Percentiles rank a stretch among this genome's conserved stretches.
Conservation (phyloP, 2,888 invertebrate genomes). For the Drosophila meridiana region DNA sequence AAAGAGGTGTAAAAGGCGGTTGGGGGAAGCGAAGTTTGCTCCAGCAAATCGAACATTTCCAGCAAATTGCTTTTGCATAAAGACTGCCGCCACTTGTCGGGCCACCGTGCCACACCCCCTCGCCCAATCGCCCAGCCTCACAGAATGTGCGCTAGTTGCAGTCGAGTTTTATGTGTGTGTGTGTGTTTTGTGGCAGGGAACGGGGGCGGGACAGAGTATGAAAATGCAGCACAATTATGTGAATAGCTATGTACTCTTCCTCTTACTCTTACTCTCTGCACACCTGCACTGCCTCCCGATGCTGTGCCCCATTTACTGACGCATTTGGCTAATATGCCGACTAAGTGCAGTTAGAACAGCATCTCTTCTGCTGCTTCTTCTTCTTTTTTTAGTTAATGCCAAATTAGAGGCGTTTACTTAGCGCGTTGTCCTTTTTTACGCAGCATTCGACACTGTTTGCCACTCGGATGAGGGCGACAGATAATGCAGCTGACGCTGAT, state of each 20-base stretch:
- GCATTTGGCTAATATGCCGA: constrained; percentile 60
- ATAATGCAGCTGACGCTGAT: constrained; percentile 3
- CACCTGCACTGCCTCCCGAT: not conserved
- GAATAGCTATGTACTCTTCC: constrained; percentile 14
- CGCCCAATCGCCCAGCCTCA: not conserved
- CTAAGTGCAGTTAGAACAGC: constrained; percentile 48
- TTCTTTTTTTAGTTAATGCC: constrained; percentile 64
- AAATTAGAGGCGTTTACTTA: constrained; percentile 71
- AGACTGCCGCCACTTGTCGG: constrained; percentile 66
- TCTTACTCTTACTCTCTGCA: not conserved
- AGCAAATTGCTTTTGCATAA: constrained; percentile 83
- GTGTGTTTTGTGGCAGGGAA: not conserved
- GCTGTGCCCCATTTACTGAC: not conserved
- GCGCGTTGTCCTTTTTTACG: constrained; percentile 69
- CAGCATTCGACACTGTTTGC: constrained; percentile 50
- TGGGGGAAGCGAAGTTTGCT: constrained; percentile 9
- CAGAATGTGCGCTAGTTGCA: constrained; percentile 13
- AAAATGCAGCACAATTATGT: constrained; percentile 61
- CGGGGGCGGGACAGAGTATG: constrained; percentile 8
- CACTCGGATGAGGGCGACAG: constrained; percentile 32
- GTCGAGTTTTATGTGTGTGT: not conserved
- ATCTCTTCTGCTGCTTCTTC: not conserved
- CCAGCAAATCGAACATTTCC: constrained; percentile 82
- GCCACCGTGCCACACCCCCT: constrained; percentile 1
- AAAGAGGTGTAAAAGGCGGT: not conserved